Base-by-base conservation (phyloP, 2,888 invertebrate genomes). In the Drosophila atripex region DNA sequence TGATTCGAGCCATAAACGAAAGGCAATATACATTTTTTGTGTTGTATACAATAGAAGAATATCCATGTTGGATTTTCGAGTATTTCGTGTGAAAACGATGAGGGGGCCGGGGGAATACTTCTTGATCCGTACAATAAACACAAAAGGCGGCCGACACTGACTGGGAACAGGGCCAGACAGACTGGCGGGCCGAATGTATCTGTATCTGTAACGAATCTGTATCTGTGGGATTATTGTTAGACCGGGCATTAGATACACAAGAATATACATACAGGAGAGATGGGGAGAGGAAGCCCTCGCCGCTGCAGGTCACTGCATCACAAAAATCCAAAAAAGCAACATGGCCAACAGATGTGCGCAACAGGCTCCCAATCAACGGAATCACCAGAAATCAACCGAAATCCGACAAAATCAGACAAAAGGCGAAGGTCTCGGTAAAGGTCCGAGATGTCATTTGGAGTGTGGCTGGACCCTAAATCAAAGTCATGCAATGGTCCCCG, bases 391-490 rank as follows among this genome's bases (percentile, higher is more conserved):
- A 66, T 75, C 56, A 63, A 41, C 56, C 18, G 9, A 49, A 57
- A 60, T 50, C 51, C 18, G 6, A 49, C n/a, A n/a, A n/a, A 57
- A 60, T 50, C 51, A 57, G 43, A 65, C 51, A 58, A 59, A 65
- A 73, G 28, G 32, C 54, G 58, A 80, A 71, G 73, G 64, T 61
- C 64, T 51, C 7, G 16, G 18, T 25, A 55, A 80, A 63, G 78
- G 73, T 72, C 59, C 57, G 61, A 88, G 77, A 75, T 88, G 86
- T 89, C 89, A 86, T 69, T 78, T 80, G 63, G 56, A 86, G 78
- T 80, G 77, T 83, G 82, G 72, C 78, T 74, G 75, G 70, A 75
- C 76, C 78, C 77, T 89, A 89, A 88, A 88, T 88, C 89, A 89
- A 88, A 76, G 77, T 84, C 89, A 69, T 69, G 71, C 73, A 74